These are phyloP conservation scores for Ormia ochracea DNA, from an alignment of 2,888 invertebrate genomes.

Conservation along the genomic window DNA sequence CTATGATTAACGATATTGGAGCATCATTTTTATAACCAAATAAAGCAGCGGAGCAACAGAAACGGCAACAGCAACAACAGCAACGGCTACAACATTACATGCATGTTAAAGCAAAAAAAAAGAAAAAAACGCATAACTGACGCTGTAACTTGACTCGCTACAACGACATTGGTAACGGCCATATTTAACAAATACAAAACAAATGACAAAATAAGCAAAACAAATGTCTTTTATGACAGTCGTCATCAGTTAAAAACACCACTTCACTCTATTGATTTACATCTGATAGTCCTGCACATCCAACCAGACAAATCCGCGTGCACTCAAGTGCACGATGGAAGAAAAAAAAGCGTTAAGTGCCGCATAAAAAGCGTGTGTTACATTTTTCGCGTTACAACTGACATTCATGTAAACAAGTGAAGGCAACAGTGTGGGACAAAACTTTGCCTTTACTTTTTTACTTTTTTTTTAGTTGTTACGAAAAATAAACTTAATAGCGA, in stretches of 20 bases:
- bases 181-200: constrained; percentile 11
- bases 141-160: constrained; percentile 4
- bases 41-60: too few relatives aligned
- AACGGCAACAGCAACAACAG: constrained; percentile 1
- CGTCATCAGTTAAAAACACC: constrained; percentile 53
- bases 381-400: constrained; percentile 30
- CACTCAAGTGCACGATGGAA: not conserved
- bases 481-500: too few relatives aligned
- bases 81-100: constrained; percentile 5
- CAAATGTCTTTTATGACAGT: constrained; percentile 59
- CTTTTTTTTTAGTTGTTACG: not conserved
- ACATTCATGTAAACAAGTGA: constrained; percentile 2
- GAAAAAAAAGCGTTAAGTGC: not conserved
- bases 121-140: not conserved
- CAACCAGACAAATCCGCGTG: not conserved
- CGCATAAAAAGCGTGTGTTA: constrained; percentile 13
- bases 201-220: constrained; percentile 12
- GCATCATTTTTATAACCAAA: constrained; percentile 47
- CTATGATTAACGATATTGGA: constrained; percentile 64
- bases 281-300: not conserved
- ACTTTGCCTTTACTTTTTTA: not conserved
- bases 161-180: constrained; percentile 1
- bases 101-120: constrained; percentile 24
- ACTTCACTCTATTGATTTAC: constrained; percentile 48
- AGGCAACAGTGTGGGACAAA: not conserved